These are phyloP conservation scores for Anorthoa munda DNA, from an alignment of 2,888 invertebrate genomes.

Conservation along the genomic window DNA sequence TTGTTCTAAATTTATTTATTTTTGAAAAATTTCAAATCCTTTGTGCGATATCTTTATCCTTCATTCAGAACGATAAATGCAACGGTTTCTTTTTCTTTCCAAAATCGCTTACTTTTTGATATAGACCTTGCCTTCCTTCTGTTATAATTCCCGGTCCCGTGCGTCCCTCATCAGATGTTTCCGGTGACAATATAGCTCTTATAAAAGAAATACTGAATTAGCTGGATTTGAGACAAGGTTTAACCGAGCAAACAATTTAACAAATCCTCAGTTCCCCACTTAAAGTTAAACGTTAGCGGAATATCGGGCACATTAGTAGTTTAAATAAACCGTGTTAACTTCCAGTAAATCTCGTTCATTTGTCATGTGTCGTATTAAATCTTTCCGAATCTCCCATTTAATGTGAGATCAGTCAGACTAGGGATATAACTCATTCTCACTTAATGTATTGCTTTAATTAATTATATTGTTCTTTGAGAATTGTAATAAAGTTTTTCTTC, in stretches of 20 bases:
- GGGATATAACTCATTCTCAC: slow-evolving; percentile 57
- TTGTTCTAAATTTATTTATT: neutral
- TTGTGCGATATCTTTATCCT: neutral
- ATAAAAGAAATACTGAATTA: too few relatives aligned
- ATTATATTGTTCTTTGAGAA: slow-evolving; percentile 54
- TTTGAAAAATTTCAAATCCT: neutral
- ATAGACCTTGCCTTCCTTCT: too few relatives aligned
- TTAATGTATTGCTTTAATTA: slow-evolving; percentile 56
- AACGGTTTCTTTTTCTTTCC: neutral
- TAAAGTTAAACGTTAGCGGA: slow-evolving; percentile 27
- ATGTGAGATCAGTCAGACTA: slow-evolving; percentile 33
- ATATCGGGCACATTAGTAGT: slow-evolving; percentile 19
- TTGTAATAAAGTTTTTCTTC: slow-evolving; percentile 26
- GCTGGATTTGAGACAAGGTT: neutral
- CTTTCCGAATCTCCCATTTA: slow-evolving; percentile 50
- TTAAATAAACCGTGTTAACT: slow-evolving; percentile 47
- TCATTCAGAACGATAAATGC: neutral
- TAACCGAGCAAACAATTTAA: neutral
- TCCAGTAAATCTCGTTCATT: slow-evolving; percentile 59
- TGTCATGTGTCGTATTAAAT: slow-evolving; percentile 67
- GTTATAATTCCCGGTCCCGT: too few relatives aligned
- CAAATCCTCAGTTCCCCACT: neutral
- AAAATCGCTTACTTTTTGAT: too few relatives aligned
- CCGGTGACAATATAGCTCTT: too few relatives aligned
- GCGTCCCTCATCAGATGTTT: too few relatives aligned